Conservation (phyloP, 1,140 invertebrate genomes). For the Capitella teleta region DNA sequence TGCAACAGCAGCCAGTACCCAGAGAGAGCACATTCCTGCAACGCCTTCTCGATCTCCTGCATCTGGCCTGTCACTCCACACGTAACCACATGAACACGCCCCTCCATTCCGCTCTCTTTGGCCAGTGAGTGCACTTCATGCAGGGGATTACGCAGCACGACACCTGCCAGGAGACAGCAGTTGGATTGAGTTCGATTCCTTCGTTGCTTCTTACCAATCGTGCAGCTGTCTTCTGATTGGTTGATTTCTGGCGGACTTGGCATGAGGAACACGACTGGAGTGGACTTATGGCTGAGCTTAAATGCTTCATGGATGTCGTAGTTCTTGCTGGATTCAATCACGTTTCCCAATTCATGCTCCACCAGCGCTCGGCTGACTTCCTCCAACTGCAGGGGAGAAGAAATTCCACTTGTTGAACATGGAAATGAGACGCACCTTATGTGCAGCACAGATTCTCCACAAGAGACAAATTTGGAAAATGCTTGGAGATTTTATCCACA, state of each 20-base stretch:
- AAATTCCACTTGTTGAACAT: neutral
- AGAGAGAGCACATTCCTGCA: slow-evolving; percentile 29
- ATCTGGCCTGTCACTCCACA: slow-evolving; percentile 28
- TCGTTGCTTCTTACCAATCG: slow-evolving; percentile 2
- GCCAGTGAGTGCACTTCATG: slow-evolving; percentile 32
- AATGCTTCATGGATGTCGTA: slow-evolving; percentile 32
- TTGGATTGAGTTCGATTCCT: no score
- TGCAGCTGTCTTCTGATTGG: neutral
- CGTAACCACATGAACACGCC: slow-evolving; percentile 29
- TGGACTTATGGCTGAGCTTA: slow-evolving; percentile 20
- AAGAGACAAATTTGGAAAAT: slow-evolving; percentile 39
- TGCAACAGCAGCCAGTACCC: slow-evolving; percentile 37
- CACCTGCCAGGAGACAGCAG: neutral
- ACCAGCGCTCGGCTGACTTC: slow-evolving; percentile 27
- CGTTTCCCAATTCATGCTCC: slow-evolving; percentile 30
- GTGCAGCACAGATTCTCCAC: slow-evolving; percentile 32
- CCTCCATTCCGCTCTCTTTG: slow-evolving; percentile 31
- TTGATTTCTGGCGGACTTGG: slow-evolving; percentile 12
- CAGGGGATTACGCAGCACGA: slow-evolving; percentile 17
- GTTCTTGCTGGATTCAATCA: slow-evolving; percentile 21
- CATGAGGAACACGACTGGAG: slow-evolving; percentile 31
- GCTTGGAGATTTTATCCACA: slow-evolving; percentile 23
- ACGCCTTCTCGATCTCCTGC: slow-evolving; percentile 20
- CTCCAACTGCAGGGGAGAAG: slow-evolving; percentile 19
- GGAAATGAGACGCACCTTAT: slow-evolving; percentile 19